phyloP scores from a whole-genome alignment of 1,140 invertebrate species.

The Diorhabda carinulata region DNA sequence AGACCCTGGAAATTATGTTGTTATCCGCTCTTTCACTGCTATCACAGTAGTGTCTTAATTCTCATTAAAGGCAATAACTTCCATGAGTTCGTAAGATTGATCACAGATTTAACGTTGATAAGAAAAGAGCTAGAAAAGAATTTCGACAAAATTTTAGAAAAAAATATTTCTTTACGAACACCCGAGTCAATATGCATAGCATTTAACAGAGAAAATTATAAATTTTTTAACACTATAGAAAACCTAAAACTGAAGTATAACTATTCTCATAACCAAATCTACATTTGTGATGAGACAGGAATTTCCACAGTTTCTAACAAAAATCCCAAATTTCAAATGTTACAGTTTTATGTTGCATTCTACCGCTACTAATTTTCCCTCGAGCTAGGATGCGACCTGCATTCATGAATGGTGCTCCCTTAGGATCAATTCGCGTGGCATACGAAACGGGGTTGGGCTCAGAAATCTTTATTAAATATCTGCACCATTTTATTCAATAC shows the following conservation, averaged over 20 bases:
- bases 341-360: slow-evolving; percentile 35
- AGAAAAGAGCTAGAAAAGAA: too few species aligned
- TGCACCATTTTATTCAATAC: not conserved
- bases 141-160: not conserved
- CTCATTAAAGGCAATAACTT: too few species aligned
- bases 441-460: slow-evolving; percentile 13
- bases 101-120: too few species aligned
- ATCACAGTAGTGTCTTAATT: too few species aligned
- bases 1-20: too few species aligned
- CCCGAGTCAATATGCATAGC: slow-evolving; percentile 26
- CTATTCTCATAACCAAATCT: slow-evolving; percentile 28
- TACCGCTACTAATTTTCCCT: slow-evolving; percentile 26
- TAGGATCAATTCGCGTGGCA: slow-evolving; percentile 9
- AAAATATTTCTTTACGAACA: slow-evolving; percentile 10
- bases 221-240: slow-evolving; percentile 28
- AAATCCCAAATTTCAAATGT: slow-evolving; percentile 29
- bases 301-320: slow-evolving; percentile 47
- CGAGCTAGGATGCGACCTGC: slow-evolving; percentile 20
- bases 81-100: too few species aligned
- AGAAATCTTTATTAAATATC: slow-evolving; percentile 14
- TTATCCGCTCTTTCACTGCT: too few species aligned
- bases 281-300: slow-evolving; percentile 49
- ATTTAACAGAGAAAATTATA: slow-evolving; percentile 24
- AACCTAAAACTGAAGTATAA: slow-evolving; percentile 29
- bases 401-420: not conserved